phyloP scores from a whole-genome alignment of 2,797 vertebrate genomes.

The Lutjanus campechanus region DNA sequence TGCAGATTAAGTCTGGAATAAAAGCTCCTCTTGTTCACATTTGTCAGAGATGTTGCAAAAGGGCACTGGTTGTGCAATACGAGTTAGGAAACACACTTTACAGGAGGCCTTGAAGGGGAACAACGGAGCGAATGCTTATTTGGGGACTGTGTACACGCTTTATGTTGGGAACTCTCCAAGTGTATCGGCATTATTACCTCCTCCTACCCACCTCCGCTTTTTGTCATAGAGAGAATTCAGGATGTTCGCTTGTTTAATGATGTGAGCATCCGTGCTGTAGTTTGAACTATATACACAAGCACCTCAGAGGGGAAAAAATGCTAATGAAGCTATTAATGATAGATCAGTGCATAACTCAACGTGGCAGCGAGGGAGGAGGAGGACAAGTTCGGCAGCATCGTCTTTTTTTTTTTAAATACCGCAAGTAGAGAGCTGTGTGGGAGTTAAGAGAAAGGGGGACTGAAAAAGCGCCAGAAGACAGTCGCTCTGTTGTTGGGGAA shows the following conservation, averaged over 20 bases:
- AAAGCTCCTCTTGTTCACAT: conserved; percentile 46
- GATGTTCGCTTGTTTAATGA: conserved; percentile 56
- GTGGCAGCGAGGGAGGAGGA: conserved; percentile 68
- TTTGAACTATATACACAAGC: conserved; percentile 59
- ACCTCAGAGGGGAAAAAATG: conserved; percentile 67
- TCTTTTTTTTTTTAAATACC: conserved; percentile 1
- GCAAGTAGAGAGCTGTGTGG: conserved; percentile 43
- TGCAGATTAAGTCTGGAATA: conserved; percentile 48
- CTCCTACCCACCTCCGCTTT: conserved; percentile 38
- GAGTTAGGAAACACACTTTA: conserved; percentile 58
- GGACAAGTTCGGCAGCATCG: conserved; percentile 42
- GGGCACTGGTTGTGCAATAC: conserved; percentile 54
- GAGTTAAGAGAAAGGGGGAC: conserved; percentile 59
- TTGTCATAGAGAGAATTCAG: conserved; percentile 49
- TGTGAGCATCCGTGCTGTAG: conserved; percentile 35
- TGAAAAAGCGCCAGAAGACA: conserved; percentile 58
- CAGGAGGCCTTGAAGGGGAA: conserved; percentile 46
- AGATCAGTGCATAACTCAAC: conserved; percentile 72
- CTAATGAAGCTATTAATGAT: conserved; percentile 77
- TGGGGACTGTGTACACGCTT: conserved; percentile 10
- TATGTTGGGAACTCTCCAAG: conserved; percentile 39
- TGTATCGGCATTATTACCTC: conserved; percentile 42
- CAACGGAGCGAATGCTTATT: conserved; percentile 37
- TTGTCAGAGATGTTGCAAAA: conserved; percentile 65
- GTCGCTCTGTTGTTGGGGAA: conserved; percentile 52